Percentiles rank a stretch among this genome's conserved stretches.
phyloP scores from a whole-genome alignment of 1,140 invertebrate species.

The Drosophila funebris region DNA sequence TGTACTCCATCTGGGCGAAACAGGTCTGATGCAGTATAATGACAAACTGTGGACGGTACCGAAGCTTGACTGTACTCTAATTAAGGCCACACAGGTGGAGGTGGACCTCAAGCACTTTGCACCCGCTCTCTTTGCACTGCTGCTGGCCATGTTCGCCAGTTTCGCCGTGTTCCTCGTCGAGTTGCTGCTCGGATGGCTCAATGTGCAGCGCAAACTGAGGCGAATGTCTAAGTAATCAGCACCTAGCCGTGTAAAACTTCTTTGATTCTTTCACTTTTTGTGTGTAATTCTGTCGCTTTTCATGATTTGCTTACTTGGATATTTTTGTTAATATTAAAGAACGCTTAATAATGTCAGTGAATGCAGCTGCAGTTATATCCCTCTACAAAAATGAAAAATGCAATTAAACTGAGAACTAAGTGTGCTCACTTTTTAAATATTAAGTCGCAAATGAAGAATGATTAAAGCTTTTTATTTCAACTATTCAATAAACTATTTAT shows the following conservation, averaged over 20 bases:
- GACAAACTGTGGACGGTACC: slow-evolving; percentile 57
- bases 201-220: background rate
- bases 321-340: slow-evolving; percentile 68
- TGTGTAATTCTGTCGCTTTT: slow-evolving; percentile 41
- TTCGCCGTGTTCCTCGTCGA: slow-evolving; percentile 54
- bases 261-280: no score
- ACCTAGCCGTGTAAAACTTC: no score
- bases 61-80: slow-evolving; percentile 60
- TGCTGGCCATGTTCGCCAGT: slow-evolving; percentile 59
- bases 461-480: no score
- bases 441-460: no score
- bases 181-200: slow-evolving; percentile 39
- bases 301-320: slow-evolving; percentile 42
- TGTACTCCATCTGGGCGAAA: slow-evolving; percentile 47
- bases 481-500: no score
- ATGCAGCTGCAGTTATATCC: no score
- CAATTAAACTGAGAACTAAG: no score
- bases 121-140: slow-evolving; percentile 60
- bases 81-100: slow-evolving; percentile 50
- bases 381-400: no score
- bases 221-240: background rate
- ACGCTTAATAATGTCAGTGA: slow-evolving; percentile 46
- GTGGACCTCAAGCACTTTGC: slow-evolving; percentile 74
- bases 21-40: slow-evolving; percentile 59
- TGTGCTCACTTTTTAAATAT: no score